Evolutionary conservation across 2,797 vertebrate species (phyloP).

Genomic region (Fistularia commersonii): DNA sequence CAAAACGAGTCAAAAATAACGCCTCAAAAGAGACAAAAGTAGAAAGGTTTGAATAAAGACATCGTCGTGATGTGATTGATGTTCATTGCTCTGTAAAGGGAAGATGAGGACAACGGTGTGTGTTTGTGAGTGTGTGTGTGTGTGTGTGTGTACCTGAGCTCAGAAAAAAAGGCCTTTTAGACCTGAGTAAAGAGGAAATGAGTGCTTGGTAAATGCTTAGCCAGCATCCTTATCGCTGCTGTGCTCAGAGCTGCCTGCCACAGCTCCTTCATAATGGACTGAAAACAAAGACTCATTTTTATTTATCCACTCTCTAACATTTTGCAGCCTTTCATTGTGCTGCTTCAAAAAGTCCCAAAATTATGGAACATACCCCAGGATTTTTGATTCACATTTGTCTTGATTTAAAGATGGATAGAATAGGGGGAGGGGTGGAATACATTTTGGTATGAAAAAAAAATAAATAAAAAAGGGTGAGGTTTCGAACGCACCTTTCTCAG

Average conservation of each 20-base stretch:
- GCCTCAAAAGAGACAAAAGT: constrained; percentile 21
- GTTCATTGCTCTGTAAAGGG: constrained; percentile 32
- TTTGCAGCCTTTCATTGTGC: constrained; percentile 18
- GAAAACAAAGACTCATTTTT: constrained; percentile 35
- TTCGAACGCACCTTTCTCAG: constrained; percentile 9
- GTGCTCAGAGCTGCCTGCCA: constrained; percentile 50
- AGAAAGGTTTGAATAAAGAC: constrained; percentile 21
- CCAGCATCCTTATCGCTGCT: constrained; percentile 46
- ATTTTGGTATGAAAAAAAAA: too few species aligned
- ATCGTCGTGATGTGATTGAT: constrained; percentile 41
- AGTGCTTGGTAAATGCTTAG: constrained; percentile 55
- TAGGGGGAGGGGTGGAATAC: not conserved
- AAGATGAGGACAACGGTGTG: constrained; percentile 37
- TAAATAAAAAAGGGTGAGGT: not conserved
- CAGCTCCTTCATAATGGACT: constrained; percentile 51
- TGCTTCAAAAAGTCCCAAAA: constrained; percentile 22
- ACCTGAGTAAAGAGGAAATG: constrained; percentile 53
- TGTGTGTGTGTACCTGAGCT: constrained; percentile 21
- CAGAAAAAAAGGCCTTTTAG: constrained; percentile 44
- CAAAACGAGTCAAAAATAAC: constrained; percentile 13
- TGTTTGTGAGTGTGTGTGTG: constrained; percentile 14
- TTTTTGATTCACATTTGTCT: constrained; percentile 14
- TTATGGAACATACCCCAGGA: constrained; percentile 7
- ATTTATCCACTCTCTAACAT: constrained; percentile 40
- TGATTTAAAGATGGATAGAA: constrained; percentile 5